phyloP scores from a whole-genome alignment of 2,888 invertebrate genomes.

The Sarcophaga caerulescens region DNA sequence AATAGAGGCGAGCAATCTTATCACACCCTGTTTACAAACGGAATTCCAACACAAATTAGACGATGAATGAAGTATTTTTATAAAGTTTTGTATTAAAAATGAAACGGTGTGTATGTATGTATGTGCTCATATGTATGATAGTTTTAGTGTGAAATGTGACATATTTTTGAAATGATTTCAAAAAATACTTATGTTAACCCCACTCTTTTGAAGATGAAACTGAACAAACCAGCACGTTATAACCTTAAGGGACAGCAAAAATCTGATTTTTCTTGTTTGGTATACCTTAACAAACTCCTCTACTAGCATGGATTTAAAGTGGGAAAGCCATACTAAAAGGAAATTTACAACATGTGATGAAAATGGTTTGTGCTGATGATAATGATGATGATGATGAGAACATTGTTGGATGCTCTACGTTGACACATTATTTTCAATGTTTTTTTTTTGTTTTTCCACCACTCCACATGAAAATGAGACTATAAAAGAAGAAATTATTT shows the following conservation, averaged over 20 bases:
- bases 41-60: conserved; percentile 41
- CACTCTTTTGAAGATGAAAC: conserved; percentile 19
- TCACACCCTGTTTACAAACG: conserved; percentile 38
- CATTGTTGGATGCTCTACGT: conserved; percentile 41
- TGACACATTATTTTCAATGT: conserved; percentile 44
- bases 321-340: conserved; percentile 11
- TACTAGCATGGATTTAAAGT: not conserved
- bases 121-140: not conserved
- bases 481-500: too few species aligned
- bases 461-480: too few species aligned
- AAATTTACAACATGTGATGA: conserved; percentile 69
- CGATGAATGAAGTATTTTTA: conserved; percentile 40
- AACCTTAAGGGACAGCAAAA: conserved; percentile 54
- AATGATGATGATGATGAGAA: conserved; percentile 27
- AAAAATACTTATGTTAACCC: conserved; percentile 58
- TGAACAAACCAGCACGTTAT: conserved; percentile 13
- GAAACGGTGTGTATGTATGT: not conserved
- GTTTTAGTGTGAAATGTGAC: conserved; percentile 49
- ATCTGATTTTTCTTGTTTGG: not conserved
- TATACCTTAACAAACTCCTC: not conserved
- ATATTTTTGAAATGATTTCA: conserved; percentile 61
- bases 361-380: conserved; percentile 64
- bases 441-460: not conserved
- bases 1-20: conserved; percentile 28
- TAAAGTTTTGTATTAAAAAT: conserved; percentile 43